Percentiles rank a stretch among this genome's conserved stretches.
phyloP scores from a whole-genome alignment of 2,888 invertebrate genomes.

The Chloromyia formosa region DNA sequence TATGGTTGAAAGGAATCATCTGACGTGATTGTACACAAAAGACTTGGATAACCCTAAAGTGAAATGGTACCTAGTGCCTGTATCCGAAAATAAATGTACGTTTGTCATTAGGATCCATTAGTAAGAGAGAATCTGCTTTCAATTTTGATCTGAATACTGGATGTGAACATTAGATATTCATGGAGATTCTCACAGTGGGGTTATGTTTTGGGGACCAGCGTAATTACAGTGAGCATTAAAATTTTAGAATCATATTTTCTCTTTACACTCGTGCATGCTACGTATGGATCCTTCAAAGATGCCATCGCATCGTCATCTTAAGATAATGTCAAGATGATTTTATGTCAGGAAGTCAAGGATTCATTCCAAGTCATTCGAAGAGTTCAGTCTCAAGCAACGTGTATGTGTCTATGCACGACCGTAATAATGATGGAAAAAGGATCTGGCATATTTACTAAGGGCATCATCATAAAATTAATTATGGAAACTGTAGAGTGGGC shows the following conservation, averaged over 20 bases:
- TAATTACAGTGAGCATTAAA: too few relatives aligned
- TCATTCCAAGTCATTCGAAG: slow-evolving; percentile 8
- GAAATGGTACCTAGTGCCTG: neutral
- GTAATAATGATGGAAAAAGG: neutral
- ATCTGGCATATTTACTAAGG: slow-evolving; percentile 8
- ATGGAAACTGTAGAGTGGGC: slow-evolving; percentile 7
- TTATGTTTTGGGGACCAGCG: too few relatives aligned
- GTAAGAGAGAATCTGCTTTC: neutral
- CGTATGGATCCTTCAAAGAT: neutral
- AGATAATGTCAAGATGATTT: slow-evolving; percentile 24
- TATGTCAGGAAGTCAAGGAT: slow-evolving; percentile 16
- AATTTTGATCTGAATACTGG: neutral
- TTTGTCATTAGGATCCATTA: slow-evolving; percentile 4
- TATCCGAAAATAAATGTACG: neutral
- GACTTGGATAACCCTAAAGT: neutral
- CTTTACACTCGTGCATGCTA: neutral
- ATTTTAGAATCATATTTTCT: too few relatives aligned
- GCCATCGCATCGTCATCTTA: neutral
- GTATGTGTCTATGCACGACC: neutral
- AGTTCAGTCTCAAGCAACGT: neutral
- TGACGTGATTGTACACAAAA: too few relatives aligned
- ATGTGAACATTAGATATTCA: neutral
- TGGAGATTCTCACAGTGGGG: neutral
- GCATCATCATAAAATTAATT: slow-evolving; percentile 36
- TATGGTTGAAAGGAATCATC: neutral